Conservation (phyloP, 1,140 invertebrate species). For the Drosophila tani region DNA sequence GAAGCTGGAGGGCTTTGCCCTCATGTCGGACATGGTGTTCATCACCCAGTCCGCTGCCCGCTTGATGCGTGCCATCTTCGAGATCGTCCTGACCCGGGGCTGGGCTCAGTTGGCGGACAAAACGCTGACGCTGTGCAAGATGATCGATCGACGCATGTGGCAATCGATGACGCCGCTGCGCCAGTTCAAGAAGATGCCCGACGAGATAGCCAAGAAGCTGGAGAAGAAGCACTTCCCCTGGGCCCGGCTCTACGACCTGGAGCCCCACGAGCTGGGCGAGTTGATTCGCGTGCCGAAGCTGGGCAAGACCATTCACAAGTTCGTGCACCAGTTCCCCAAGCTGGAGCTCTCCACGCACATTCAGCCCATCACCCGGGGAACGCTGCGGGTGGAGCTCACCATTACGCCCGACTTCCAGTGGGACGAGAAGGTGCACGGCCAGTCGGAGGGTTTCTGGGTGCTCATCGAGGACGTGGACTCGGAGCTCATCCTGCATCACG, state of each 20-base stretch:
- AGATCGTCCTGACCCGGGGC: slow-evolving; percentile 95
- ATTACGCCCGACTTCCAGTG: slow-evolving; percentile 99
- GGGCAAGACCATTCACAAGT: slow-evolving; percentile 99
- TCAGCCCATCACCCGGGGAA: slow-evolving; percentile 98
- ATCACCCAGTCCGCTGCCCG: slow-evolving; percentile 99
- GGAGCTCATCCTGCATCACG: slow-evolving; percentile 98
- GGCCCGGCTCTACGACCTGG: slow-evolving; percentile 97
- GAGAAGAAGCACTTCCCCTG: slow-evolving; percentile 99
- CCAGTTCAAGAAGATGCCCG: slow-evolving; percentile 99
- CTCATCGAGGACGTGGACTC: slow-evolving; percentile 99
- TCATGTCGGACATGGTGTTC: slow-evolving; percentile 99
- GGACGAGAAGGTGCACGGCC: slow-evolving; percentile 98
- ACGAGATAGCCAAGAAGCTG: slow-evolving; percentile 98
- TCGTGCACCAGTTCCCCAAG: slow-evolving; percentile 99
- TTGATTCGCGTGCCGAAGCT: slow-evolving; percentile 97
- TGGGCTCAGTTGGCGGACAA: slow-evolving; percentile 99
- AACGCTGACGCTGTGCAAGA: slow-evolving; percentile 97
- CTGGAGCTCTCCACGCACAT: slow-evolving; percentile 97
- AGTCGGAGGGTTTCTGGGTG: slow-evolving; percentile 99
- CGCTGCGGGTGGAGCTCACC: slow-evolving; percentile 96
- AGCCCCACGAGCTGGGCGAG: slow-evolving; percentile 99
- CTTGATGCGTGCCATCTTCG: slow-evolving; percentile 98
- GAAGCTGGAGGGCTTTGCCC: slow-evolving; percentile 98
- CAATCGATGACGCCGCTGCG: slow-evolving; percentile 99
- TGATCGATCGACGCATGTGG: slow-evolving; percentile 99